Base-by-base conservation (phyloP, 2,888 invertebrate genomes). In the Augiades crinisus region DNA sequence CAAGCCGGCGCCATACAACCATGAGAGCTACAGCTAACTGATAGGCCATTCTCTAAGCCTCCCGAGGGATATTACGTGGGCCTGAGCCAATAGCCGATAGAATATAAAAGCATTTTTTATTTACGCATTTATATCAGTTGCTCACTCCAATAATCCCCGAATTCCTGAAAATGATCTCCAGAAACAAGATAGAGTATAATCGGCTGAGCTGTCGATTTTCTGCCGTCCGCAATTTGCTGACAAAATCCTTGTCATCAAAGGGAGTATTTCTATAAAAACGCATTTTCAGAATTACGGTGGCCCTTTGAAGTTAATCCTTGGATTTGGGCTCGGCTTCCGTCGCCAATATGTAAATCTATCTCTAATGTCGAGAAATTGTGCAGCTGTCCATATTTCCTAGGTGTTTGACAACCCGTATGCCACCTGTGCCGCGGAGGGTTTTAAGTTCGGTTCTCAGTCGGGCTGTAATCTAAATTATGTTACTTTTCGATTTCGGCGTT, bases 231-330 rank as follows among this genome's bases (percentile, higher is more conserved):
- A 68, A 78, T 76, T 68, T 72, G 78, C 79, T 80, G 80, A 81
- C 81, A 70, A 75, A 79, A 78, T 80, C 77, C 78, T 73, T 72
- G 71, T 77, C 76, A 70, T 78, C 79, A 80, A 81, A 82, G 79
- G 68, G 65, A 69, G 75, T 80, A 79, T 82, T 83, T 81, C 75
- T 81, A 79, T 83, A 83, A 86, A 85, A 85, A 86, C 79, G 81
- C 83, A 83, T 84, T 85, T 85, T 81, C 76, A 56, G 76, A 79
- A 85, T 81, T 74, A 77, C 76, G 71, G 67, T 65, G 69, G 66
- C 68, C 72, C 81, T 86, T 86, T 86, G 83, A 87, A 76, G 81
- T 83, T 85, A 86, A 86, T 86, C 84, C 84, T 57, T 68, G 78
- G 81, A 79, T 84, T 82, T 70, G 74, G 76, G 67, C 55, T 59